Conservation (phyloP, 2,888 invertebrate species). For the Sphaeridia pumilis region DNA sequence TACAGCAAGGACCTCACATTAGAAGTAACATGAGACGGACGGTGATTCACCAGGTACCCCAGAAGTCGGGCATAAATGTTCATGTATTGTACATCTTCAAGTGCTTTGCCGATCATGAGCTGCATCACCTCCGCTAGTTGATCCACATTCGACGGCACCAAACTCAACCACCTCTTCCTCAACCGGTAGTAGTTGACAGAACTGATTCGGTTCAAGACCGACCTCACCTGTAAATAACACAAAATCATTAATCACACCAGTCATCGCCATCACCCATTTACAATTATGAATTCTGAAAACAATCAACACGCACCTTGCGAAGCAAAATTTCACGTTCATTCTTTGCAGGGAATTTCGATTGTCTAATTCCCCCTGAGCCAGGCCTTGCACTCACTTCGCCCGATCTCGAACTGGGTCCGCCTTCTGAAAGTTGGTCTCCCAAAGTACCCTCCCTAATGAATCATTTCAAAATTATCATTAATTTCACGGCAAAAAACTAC, state of each 20-base stretch:
- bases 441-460: no score
- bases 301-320: no score
- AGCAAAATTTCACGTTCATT: conserved; percentile 31
- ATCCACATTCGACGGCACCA: conserved; percentile 23
- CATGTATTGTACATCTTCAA: conserved; percentile 33
- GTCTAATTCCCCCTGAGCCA: no score
- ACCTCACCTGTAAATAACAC: no score
- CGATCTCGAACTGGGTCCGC: no score
- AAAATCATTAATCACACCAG: no score
- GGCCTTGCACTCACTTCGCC: no score
- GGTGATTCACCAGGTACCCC: conserved; percentile 23
- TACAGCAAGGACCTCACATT: conserved; percentile 27
- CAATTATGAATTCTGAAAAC: no score
- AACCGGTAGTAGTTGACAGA: conserved; percentile 31
- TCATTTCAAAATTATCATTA: no score
- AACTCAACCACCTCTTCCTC: conserved; percentile 28
- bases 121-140: conserved; percentile 28
- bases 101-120: conserved; percentile 28
- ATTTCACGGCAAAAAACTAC: no score
- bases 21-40: conserved; percentile 17
- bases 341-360: conserved; percentile 30
- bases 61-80: conserved; percentile 33
- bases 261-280: no score
- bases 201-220: conserved; percentile 34
- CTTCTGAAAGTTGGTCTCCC: no score